phyloP scores from a whole-genome alignment of 2,888 invertebrate species.

The Cotesia congregata region DNA sequence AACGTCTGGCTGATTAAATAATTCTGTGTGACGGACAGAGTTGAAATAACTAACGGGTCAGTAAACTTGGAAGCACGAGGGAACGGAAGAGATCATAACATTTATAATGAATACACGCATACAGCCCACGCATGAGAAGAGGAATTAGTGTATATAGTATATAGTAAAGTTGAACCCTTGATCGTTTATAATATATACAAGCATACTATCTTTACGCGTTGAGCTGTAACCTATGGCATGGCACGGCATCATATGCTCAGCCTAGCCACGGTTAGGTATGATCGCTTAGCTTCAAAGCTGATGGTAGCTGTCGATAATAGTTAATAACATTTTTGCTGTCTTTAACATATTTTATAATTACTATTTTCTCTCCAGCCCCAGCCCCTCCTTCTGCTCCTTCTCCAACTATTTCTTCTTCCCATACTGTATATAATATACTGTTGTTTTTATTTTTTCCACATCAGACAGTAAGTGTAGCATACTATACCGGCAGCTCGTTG shows the following conservation, averaged over 20 bases:
- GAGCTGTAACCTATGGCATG: conserved; percentile 2
- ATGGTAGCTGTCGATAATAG: neutral
- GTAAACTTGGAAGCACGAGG: conserved; percentile 36
- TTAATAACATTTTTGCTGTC: neutral
- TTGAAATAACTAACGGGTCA: conserved; percentile 33
- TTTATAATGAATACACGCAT: conserved; percentile 30
- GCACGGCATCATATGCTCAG: neutral
- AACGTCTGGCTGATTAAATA: conserved; percentile 18
- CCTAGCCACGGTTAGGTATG: neutral
- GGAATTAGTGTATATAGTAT: conserved; percentile 27
- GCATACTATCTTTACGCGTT: neutral
- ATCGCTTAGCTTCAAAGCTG: neutral
- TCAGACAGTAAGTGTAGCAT: neutral
- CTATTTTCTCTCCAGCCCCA: neutral
- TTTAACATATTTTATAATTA: neutral
- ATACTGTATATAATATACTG: neutral
- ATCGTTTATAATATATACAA: neutral
- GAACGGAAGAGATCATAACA: conserved; percentile 29
- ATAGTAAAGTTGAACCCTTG: conserved; percentile 13
- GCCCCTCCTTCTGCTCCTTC: neutral
- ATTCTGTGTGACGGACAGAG: conserved; percentile 14
- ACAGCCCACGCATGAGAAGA: conserved; percentile 37
- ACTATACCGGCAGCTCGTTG: neutral
- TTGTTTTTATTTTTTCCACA: neutral
- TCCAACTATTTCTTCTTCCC: neutral